phyloP scores from a whole-genome alignment of 2,888 invertebrate species.

The Salpingus planirostris region DNA sequence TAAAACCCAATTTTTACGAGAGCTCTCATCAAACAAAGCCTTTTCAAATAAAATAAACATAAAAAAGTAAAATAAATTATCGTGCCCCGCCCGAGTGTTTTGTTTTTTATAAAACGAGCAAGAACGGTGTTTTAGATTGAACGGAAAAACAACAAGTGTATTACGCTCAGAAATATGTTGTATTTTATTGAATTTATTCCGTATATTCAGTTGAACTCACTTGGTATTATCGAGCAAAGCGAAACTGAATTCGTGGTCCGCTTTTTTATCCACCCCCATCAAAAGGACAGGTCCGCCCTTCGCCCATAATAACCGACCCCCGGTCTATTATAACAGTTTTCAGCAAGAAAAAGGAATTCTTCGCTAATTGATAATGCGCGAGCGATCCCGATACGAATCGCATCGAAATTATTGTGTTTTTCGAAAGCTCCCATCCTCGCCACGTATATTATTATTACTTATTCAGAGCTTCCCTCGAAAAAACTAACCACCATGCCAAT shows the following conservation, averaged over 20 bases:
- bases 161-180: constrained; percentile 27
- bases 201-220: constrained; percentile 24
- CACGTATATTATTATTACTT: no score
- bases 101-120: constrained; percentile 35
- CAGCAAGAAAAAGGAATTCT: no score
- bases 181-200: constrained; percentile 30
- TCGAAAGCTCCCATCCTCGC: no score
- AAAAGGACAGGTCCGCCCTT: no score
- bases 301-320: no score
- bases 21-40: constrained; percentile 37
- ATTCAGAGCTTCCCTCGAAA: no score
- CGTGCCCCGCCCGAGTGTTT: constrained; percentile 33
- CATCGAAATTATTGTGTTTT: no score
- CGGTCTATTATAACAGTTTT: no score
- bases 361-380: no score
- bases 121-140: constrained; percentile 30
- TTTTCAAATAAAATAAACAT: constrained; percentile 35
- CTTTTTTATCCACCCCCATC: no score
- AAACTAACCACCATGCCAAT: no score
- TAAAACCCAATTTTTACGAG: constrained; percentile 42
- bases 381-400: no score
- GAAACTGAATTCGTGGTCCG: constrained; percentile 22
- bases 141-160: constrained; percentile 27
- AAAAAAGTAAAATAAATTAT: constrained; percentile 38
- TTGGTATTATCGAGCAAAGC: constrained; percentile 21